phyloP scores from a whole-genome alignment of 2,888 invertebrate species.

The Monochamus alternatus region DNA sequence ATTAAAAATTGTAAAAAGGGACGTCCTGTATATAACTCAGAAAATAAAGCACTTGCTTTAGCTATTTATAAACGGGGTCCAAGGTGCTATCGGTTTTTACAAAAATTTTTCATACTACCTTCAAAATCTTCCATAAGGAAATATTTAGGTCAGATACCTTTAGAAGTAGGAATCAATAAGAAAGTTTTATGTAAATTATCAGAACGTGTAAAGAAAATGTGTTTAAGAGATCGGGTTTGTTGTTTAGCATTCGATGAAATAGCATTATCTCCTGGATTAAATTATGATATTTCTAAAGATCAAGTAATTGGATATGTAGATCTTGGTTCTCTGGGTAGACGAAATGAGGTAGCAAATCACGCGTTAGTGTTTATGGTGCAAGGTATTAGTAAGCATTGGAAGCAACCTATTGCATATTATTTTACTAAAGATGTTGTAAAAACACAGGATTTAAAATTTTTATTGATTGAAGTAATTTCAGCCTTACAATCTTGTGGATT shows the following conservation, averaged over 20 bases:
- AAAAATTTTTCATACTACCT: conserved; percentile 17
- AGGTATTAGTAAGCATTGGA: conserved; percentile 38
- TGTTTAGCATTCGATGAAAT: conserved; percentile 38
- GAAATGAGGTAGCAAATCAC: conserved; percentile 40
- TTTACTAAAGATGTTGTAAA: conserved; percentile 36
- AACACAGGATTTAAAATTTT: conserved; percentile 17
- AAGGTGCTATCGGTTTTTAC: conserved; percentile 20
- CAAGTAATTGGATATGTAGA: conserved; percentile 35
- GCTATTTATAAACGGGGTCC: conserved; percentile 21
- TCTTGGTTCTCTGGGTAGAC: conserved; percentile 14
- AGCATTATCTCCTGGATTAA: conserved; percentile 16
- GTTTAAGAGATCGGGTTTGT: conserved; percentile 26
- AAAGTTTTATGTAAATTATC: conserved; percentile 15
- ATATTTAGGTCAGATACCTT: conserved; percentile 21
- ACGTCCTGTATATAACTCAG: conserved; percentile 6
- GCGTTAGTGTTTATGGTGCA: conserved; percentile 37
- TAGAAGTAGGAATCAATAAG: conserved; percentile 22
- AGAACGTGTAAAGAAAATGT: conserved; percentile 20
- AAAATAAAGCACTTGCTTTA: conserved; percentile 18
- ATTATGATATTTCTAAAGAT: conserved; percentile 21
- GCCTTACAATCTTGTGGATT: conserved; percentile 28
- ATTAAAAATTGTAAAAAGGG: conserved; percentile 12
- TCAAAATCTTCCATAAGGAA: conserved; percentile 20
- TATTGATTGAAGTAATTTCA: conserved; percentile 24
- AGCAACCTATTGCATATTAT: conserved; percentile 29